Conservation (phyloP, 2,113 vertebrate species). For the Craseonycteris thonglongyai region DNA sequence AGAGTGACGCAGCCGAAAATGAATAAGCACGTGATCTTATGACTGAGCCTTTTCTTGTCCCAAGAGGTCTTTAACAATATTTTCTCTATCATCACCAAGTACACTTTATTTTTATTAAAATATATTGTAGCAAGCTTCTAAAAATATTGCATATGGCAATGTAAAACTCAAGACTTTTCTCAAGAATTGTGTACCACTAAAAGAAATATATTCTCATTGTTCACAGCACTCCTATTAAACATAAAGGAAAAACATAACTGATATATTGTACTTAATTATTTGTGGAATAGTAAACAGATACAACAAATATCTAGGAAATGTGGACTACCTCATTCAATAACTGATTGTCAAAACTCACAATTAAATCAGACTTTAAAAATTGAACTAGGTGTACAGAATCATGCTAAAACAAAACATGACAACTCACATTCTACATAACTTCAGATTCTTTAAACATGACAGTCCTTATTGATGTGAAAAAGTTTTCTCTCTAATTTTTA, state of each 20-base stretch:
- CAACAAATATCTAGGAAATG: constrained; percentile 63
- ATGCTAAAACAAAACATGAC: constrained; percentile 48
- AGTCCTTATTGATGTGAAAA: constrained; percentile 29
- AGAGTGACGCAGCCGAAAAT: constrained; percentile 64
- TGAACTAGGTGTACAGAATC: constrained; percentile 48
- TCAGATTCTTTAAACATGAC: constrained; percentile 31
- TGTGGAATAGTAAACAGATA: constrained; percentile 62
- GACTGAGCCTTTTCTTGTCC: constrained; percentile 73
- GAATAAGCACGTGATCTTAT: constrained; percentile 71
- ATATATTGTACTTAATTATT: constrained; percentile 70
- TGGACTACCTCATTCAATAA: constrained; percentile 81
- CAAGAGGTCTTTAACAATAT: constrained; percentile 73
- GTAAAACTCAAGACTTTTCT: constrained; percentile 70
- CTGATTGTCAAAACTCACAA: constrained; percentile 59
- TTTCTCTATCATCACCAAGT: constrained; percentile 72
- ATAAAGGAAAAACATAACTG: constrained; percentile 69
- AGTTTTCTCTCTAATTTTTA: constrained; percentile 42
- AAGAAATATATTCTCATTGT: constrained; percentile 69
- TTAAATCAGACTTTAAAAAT: constrained; percentile 60
- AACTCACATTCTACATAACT: constrained; percentile 49
- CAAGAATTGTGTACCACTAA: constrained; percentile 71
- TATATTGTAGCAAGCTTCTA: constrained; percentile 69
- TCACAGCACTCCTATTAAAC: constrained; percentile 72
- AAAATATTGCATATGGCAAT: constrained; percentile 66
- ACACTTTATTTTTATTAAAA: constrained; percentile 72